A percentile compares a stretch with the other conserved stretches of the same genome.
Evolutionary conservation across 2,797 vertebrate species (phyloP).

Genomic region (Strix occidentalis): DNA sequence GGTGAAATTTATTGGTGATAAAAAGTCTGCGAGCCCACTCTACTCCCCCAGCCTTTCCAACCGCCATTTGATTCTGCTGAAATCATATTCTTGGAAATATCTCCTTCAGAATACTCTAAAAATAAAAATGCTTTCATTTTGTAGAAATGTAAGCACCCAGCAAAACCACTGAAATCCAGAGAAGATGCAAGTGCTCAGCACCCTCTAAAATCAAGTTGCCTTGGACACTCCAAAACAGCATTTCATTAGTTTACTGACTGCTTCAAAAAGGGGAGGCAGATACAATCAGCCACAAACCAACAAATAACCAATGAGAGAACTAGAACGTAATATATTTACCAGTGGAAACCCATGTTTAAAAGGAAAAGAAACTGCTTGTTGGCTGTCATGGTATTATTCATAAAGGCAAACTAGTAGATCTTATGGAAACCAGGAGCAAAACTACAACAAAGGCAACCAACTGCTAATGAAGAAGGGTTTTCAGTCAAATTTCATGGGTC

Average conservation of each 20-base stretch:
- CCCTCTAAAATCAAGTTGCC: not conserved
- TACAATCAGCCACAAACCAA: not conserved
- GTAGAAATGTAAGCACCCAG: not conserved
- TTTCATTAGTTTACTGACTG: not conserved
- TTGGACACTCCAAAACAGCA: not conserved
- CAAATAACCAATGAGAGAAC: not conserved
- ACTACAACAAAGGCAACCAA: constrained; percentile 54
- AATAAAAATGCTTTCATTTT: not conserved
- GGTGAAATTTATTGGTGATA: constrained; percentile 51
- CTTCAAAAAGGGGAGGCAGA: not conserved
- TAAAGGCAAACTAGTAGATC: constrained; percentile 34
- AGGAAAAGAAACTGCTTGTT: constrained; percentile 25
- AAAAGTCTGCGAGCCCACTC: not conserved
- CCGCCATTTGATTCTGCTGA: not conserved
- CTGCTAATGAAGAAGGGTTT: constrained; percentile 60
- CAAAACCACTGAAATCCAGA: not conserved
- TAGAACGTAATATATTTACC: not conserved
- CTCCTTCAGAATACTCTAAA: not conserved
- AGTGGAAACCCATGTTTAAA: not conserved
- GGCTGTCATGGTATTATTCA: constrained; percentile 39
- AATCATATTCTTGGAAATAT: not conserved
- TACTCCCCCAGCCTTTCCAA: not conserved
- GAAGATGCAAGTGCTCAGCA: not conserved
- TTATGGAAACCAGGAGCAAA: constrained; percentile 22
- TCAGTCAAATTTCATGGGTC: constrained; percentile 67